Evolutionary conservation across 2,888 invertebrate species (phyloP).

Genomic region (Philaethria dido): DNA sequence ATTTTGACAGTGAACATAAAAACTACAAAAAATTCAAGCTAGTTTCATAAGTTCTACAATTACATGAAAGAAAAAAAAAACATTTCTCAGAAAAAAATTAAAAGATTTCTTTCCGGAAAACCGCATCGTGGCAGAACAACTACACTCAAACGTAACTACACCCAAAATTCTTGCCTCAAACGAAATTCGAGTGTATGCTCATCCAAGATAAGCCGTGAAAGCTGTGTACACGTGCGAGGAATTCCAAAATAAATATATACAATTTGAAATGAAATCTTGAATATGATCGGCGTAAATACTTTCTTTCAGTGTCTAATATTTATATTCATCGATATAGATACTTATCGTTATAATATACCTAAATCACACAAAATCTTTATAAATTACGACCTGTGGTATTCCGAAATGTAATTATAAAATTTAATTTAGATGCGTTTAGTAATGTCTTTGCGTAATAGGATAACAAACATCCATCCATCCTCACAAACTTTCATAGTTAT

Average conservation of each 20-base stretch:
- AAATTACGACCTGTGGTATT: no score
- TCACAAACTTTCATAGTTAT: no score
- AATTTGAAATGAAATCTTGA: constrained; percentile 10
- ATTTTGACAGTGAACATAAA: not conserved
- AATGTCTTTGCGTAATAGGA: no score
- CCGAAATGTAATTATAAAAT: no score
- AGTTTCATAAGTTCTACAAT: not conserved
- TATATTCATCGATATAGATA: no score
- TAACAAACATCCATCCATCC: no score
- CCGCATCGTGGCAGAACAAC: not conserved
- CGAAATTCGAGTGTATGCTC: constrained; percentile 19
- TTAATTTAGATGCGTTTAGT: no score
- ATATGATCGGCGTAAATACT: not conserved
- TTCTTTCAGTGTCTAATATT: not conserved
- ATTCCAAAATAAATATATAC: constrained; percentile 15
- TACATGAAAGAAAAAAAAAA: not conserved
- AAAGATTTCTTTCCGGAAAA: not conserved
- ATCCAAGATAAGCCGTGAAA: constrained; percentile 20
- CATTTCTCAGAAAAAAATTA: not conserved
- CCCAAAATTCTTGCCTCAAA: constrained; percentile 23
- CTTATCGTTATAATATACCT: no score
- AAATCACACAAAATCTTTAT: no score
- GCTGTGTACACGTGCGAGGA: constrained; percentile 8
- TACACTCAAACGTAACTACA: constrained; percentile 18
- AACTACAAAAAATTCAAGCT: not conserved